Evolutionary conservation across 2,888 invertebrate species (phyloP).

Genomic region (Xestia c-nigrum): DNA sequence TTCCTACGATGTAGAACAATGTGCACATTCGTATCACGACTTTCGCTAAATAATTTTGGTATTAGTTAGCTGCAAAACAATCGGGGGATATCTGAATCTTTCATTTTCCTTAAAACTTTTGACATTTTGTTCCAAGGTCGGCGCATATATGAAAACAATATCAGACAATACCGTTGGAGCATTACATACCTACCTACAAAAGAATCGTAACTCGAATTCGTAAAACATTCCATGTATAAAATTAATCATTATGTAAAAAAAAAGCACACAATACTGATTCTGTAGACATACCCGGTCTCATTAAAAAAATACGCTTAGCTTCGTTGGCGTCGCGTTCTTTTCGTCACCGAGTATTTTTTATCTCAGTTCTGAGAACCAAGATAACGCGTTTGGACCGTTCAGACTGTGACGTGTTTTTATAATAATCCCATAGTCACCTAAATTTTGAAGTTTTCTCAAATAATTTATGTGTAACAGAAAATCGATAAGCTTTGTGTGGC

Average conservation of each 20-base stretch:
- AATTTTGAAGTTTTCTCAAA: constrained; percentile 68
- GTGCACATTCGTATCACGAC: constrained; percentile 63
- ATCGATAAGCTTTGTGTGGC: constrained; percentile 73
- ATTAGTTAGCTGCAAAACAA: constrained; percentile 27
- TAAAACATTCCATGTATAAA: constrained; percentile 22
- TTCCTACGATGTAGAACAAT: constrained; percentile 66
- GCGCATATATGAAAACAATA: neutral
- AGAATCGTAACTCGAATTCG: neutral
- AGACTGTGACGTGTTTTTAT: constrained; percentile 76
- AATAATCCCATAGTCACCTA: constrained; percentile 74
- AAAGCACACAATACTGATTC: constrained; percentile 50
- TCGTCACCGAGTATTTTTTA: constrained; percentile 76
- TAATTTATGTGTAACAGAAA: constrained; percentile 72
- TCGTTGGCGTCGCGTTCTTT: constrained; percentile 68
- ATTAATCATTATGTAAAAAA: constrained; percentile 21
- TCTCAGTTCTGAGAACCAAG: constrained; percentile 78
- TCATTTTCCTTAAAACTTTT: constrained; percentile 28
- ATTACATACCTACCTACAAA: constrained; percentile 11
- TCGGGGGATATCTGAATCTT: constrained; percentile 23
- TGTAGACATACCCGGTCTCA: constrained; percentile 64
- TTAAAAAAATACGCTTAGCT: constrained; percentile 70
- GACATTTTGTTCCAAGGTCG: constrained; percentile 21
- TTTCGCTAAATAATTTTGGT: constrained; percentile 66
- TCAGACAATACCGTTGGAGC: neutral
- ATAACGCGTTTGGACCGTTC: constrained; percentile 74